These are phyloP conservation scores for Nesidiocoris tenuis DNA, from an alignment of 2,888 invertebrate species.

Conservation along the genomic window DNA sequence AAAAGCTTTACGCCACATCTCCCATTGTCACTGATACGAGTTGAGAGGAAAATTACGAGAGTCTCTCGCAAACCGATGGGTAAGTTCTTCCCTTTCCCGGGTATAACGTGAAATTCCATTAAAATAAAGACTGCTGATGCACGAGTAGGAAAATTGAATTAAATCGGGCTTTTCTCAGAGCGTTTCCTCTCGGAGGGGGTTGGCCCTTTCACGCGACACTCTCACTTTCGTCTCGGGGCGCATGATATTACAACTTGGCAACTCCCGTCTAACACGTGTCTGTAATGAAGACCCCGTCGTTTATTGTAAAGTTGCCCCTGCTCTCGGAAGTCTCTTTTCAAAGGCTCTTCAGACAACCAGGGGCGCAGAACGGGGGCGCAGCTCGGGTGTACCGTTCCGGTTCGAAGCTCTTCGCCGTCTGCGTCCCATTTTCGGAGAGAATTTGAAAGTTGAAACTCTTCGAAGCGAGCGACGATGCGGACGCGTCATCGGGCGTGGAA, in stretches of 20 bases:
- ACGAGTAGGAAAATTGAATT: conserved; percentile 31
- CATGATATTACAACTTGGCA: background rate
- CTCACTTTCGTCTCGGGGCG: background rate
- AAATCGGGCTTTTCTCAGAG: conserved; percentile 12
- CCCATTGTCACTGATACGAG: background rate
- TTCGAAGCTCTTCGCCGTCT: background rate
- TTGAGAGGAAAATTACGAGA: background rate
- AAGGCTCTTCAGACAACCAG: too few species aligned
- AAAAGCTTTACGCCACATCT: background rate
- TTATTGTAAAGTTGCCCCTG: background rate
- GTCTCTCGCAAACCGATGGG: background rate
- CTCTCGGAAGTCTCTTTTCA: background rate
- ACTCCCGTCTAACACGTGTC: background rate
- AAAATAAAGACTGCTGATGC: conserved; percentile 37
- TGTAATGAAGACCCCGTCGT: background rate
- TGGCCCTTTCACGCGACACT: background rate
- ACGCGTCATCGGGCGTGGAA: background rate
- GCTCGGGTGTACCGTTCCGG: background rate
- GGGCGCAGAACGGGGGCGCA: background rate
- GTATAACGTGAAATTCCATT: conserved; percentile 13
- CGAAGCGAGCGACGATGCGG: background rate
- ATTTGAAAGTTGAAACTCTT: background rate
- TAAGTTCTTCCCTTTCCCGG: background rate
- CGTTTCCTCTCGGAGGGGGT: conserved; percentile 3
- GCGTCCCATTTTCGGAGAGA: background rate